Evolutionary conservation across 2,888 invertebrate species (phyloP).

Genomic region (Pollenia labialis): DNA sequence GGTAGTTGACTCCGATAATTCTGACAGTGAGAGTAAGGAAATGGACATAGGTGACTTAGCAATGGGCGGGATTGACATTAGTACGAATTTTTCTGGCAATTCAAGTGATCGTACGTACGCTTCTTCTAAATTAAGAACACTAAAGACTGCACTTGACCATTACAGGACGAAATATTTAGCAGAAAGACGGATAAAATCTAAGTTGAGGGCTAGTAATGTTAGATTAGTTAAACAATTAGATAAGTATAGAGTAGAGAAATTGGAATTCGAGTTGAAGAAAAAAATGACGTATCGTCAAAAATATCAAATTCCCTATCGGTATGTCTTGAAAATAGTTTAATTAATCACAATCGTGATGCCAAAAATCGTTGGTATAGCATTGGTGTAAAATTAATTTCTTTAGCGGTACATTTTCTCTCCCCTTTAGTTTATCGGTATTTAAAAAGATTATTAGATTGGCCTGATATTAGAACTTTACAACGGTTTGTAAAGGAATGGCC

Average conservation of each 20-base stretch:
- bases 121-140: too few species aligned
- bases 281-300: background rate
- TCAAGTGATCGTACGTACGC: too few species aligned
- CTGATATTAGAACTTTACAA: constrained; percentile 6
- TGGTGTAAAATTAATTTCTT: constrained; percentile 1
- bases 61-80: too few species aligned
- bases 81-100: too few species aligned
- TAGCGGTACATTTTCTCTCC: constrained; percentile 1
- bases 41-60: too few species aligned
- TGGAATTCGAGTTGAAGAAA: background rate
- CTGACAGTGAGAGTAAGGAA: too few species aligned
- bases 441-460: constrained; percentile 19
- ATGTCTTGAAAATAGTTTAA: constrained; percentile 7
- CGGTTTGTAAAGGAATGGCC: constrained; percentile 22
- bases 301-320: too few species aligned
- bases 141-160: too few species aligned
- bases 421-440: constrained; percentile 21
- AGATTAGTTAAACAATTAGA: constrained; percentile 6
- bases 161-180: too few species aligned
- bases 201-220: background rate
- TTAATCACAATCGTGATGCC: background rate
- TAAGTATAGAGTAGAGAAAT: background rate
- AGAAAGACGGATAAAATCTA: too few species aligned
- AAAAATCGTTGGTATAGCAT: background rate
- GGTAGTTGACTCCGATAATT: too few species aligned